A percentile compares a stretch with the other conserved stretches of the same genome.
phyloP scores from a whole-genome alignment of 2,113 vertebrate species.

The Poeciliopsis retropinna region DNA sequence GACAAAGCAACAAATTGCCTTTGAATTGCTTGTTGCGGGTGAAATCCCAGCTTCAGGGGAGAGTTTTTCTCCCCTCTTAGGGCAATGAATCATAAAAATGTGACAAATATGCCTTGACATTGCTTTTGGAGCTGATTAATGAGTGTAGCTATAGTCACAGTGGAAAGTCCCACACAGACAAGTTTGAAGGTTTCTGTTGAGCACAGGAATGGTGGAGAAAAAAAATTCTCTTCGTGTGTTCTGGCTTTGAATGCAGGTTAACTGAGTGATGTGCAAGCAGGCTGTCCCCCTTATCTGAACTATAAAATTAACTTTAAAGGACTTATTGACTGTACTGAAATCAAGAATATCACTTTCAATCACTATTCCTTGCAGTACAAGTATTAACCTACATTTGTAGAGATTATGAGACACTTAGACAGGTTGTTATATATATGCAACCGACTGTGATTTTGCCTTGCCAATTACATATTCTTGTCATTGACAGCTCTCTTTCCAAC shows the following conservation, averaged over 20 bases:
- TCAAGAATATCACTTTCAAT: neutral
- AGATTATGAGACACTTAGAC: neutral
- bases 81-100: constrained; percentile 78
- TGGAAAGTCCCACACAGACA: constrained; percentile 81
- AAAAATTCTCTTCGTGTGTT: constrained; percentile 67
- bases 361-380: neutral
- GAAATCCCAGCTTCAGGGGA: constrained; percentile 76
- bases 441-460: neutral
- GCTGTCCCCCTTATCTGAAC: constrained; percentile 54
- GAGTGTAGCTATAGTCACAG: constrained; percentile 67
- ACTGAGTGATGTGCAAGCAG: constrained; percentile 44
- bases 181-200: constrained; percentile 65
- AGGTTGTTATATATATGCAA: neutral
- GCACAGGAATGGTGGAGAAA: constrained; percentile 60
- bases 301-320: constrained; percentile 43
- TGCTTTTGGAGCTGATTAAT: constrained; percentile 80
- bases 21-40: constrained; percentile 74
- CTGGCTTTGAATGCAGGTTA: constrained; percentile 49
- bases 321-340: neutral
- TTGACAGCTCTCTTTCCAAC: too few species aligned
- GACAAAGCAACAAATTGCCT: constrained; percentile 79
- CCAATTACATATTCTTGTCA: neutral
- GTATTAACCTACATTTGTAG: neutral
- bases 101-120: constrained; percentile 77
- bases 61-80: constrained; percentile 53